Conservation (phyloP, 1,140 invertebrate genomes). For the Zaprionus nigranus region DNA sequence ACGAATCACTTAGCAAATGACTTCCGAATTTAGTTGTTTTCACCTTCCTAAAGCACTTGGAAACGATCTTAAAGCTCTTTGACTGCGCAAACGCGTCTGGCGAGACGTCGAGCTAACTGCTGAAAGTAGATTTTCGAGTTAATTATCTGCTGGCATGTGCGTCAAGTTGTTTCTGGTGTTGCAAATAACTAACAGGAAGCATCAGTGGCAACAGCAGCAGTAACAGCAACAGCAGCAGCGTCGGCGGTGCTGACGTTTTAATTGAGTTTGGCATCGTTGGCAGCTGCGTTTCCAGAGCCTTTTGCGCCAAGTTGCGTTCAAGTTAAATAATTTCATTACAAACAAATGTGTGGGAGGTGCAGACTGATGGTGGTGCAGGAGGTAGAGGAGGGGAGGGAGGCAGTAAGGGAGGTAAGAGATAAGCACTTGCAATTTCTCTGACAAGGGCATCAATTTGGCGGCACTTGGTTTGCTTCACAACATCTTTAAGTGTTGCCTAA, state of each 20-base stretch:
- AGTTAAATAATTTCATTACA: slow-evolving; percentile 81
- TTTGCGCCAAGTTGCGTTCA: slow-evolving; percentile 52
- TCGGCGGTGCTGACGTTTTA: slow-evolving; percentile 67
- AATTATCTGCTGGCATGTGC: slow-evolving; percentile 81
- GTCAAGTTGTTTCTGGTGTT: slow-evolving; percentile 33
- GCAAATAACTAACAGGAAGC: slow-evolving; percentile 19
- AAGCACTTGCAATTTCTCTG: slow-evolving; percentile 38
- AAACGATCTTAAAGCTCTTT: not conserved
- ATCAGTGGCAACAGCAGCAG: slow-evolving; percentile 16
- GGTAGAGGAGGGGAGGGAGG: not conserved
- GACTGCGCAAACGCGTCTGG: not conserved
- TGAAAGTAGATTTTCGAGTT: slow-evolving; percentile 76
- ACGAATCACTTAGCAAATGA: not conserved
- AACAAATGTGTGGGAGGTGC: slow-evolving; percentile 49
- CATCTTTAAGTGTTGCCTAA: slow-evolving; percentile 27
- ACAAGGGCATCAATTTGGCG: slow-evolving; percentile 1
- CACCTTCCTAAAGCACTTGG: not conserved
- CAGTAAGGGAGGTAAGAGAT: slow-evolving; percentile 15
- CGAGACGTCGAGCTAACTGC: slow-evolving; percentile 47
- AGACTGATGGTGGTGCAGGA: not conserved
- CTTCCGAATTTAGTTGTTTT: not conserved
- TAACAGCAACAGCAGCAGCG: slow-evolving; percentile 16
- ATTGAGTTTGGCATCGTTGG: slow-evolving; percentile 75
- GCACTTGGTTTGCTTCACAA: slow-evolving; percentile 8
- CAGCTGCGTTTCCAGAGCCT: slow-evolving; percentile 57